These are phyloP conservation scores for Creontiades dilutus DNA, from an alignment of 2,888 invertebrate genomes.

Conservation along the genomic window DNA sequence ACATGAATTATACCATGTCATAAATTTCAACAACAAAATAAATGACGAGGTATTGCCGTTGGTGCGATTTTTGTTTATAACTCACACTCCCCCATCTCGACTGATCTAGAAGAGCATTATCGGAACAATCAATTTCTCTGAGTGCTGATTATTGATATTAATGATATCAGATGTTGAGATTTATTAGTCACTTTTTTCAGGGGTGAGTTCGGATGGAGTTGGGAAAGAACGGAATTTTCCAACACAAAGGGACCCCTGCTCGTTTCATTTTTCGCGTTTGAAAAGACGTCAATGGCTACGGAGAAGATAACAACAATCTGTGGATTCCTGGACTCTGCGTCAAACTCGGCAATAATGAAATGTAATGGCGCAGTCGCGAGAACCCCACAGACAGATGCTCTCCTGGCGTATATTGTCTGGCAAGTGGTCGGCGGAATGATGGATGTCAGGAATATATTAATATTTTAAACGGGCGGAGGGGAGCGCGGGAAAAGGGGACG, in stretches of 20 bases:
- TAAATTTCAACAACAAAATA: too few relatives aligned
- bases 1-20: too few relatives aligned
- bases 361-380: neutral
- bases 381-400: neutral
- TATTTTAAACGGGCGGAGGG: neutral
- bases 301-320: constrained; percentile 3
- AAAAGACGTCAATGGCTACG: neutral
- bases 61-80: too few relatives aligned
- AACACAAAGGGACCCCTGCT: neutral
- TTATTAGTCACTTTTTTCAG: neutral
- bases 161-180: neutral
- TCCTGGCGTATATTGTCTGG: neutral
- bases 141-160: neutral
- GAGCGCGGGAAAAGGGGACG: neutral
- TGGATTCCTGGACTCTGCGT: constrained; percentile 26
- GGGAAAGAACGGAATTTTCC: neutral
- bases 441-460: constrained; percentile 14
- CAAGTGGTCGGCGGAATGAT: constrained; percentile 1
- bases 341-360: constrained; percentile 7
- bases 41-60: too few relatives aligned
- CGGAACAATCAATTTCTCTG: neutral
- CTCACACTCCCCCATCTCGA: too few relatives aligned
- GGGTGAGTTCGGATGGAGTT: neutral
- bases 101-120: too few relatives aligned
- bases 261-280: neutral